phyloP scores from a whole-genome alignment of 1,140 invertebrate genomes.

The Ceratina japonica region DNA sequence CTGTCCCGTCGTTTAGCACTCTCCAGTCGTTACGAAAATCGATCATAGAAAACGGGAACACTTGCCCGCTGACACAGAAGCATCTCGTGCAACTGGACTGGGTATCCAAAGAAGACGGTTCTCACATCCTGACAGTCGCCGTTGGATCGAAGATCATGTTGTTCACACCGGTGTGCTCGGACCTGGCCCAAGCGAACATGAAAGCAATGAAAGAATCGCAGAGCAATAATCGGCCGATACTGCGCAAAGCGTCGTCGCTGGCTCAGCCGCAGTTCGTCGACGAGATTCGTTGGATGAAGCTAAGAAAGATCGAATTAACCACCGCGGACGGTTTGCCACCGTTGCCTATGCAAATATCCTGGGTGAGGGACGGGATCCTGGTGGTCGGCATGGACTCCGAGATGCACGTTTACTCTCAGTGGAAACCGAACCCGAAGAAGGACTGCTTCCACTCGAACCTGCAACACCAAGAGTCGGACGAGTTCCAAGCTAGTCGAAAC shows the following conservation, averaged over 20 bases:
- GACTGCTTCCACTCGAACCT: conserved; percentile 75
- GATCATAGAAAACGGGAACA: conserved; percentile 94
- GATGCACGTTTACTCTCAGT: conserved; percentile 99
- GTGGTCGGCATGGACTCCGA: conserved; percentile 99
- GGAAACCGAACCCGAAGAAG: conserved; percentile 88
- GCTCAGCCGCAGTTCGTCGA: conserved; percentile 91
- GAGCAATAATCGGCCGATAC: conserved; percentile 88
- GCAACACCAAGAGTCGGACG: conserved; percentile 81
- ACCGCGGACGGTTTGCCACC: conserved; percentile 98
- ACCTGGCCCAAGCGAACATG: conserved; percentile 93
- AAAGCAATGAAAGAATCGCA: conserved; percentile 92
- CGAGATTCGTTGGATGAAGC: conserved; percentile 97
- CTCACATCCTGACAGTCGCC: conserved; percentile 97
- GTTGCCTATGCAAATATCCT: conserved; percentile 98
- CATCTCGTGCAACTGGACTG: conserved; percentile 97
- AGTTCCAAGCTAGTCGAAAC: conserved; percentile 86
- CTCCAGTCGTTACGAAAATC: conserved; percentile 92
- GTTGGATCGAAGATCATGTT: conserved; percentile 95
- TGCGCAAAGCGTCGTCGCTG: conserved; percentile 92
- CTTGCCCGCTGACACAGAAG: conserved; percentile 92
- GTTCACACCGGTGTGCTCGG: conserved; percentile 92
- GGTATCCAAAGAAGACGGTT: conserved; percentile 99
- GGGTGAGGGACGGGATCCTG: conserved; percentile 98
- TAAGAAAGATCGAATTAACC: conserved; percentile 93
- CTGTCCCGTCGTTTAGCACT: conserved; percentile 95